Base-by-base conservation (phyloP, 2,888 invertebrate species). In the Odontocerum albicorne region DNA sequence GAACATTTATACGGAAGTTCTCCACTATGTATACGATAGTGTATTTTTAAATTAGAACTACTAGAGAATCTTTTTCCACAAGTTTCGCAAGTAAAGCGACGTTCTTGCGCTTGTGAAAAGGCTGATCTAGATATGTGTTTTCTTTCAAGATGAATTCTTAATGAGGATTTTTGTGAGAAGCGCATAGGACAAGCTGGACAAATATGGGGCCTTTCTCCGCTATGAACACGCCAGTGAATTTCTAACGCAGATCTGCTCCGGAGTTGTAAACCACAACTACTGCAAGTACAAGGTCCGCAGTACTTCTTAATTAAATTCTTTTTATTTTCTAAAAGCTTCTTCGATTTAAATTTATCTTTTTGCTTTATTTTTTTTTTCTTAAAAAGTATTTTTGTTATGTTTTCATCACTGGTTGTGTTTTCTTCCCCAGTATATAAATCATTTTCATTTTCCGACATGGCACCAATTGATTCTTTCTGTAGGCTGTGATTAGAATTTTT, bases 71-170 rank as follows among this genome's bases (percentile, higher is more conserved):
- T 64, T 55, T 69, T 70, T 0, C 69, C 71, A 57, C 73, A 74
- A 39, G 67, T 65, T 10, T 67, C 67, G 52, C 74, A 74, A 1
- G 69, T 43, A 54, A 65, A 75, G 1, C 76, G 77, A 19, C 69
- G 71, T 35, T 77, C 75, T 0, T 75, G 76, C 0, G 75, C 74
- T 0, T 77, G 67, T 32, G 73, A 73, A 53, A 74, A 64, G 1
- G 76, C 71, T 1, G 75, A 68, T 10, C 39, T 40, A 16, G 44
- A 67, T 3, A 68, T 67, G 50, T 69, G 70, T 7, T 63, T 54
- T 19, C 40, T 3, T 21, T 40, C n/a, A 8, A 20, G 13, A 12
- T 51, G 51, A 8, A 15, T n/a, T 6, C 27, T 19, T 15, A 51
- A 27, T 16, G 51, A 16, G 13, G 35, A 35, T 13, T 35, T 51